A percentile compares a stretch with the other conserved stretches of the same genome.
These are phyloP conservation scores for Apteryx owenii DNA, from an alignment of 2,113 vertebrate species.

Conservation along the genomic window DNA sequence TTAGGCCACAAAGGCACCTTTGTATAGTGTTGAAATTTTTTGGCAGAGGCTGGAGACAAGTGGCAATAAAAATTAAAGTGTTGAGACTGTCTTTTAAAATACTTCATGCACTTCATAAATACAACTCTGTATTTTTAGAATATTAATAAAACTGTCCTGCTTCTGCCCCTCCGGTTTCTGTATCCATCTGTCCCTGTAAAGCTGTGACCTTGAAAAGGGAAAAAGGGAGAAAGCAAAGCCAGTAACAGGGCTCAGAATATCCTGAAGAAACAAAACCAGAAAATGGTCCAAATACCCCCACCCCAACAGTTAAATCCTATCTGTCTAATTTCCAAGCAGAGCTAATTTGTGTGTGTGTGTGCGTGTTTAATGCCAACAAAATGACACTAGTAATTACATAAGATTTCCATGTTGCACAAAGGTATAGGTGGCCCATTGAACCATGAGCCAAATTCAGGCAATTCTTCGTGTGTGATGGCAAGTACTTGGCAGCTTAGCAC, in stretches of 20 bases:
- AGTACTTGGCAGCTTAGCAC: not conserved
- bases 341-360: not conserved
- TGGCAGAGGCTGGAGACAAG: conserved; percentile 59
- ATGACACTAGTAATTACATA: not conserved
- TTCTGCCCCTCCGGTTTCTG: not conserved
- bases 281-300: not conserved
- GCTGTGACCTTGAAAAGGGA: conserved; percentile 1
- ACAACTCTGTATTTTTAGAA: conserved; percentile 48
- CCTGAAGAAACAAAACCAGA: not conserved
- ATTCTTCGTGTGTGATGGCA: not conserved
- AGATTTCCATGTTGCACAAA: not conserved
- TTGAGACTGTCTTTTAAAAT: conserved; percentile 68
- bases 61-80: conserved; percentile 67
- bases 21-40: not conserved
- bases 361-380: not conserved
- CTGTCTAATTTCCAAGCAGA: not conserved
- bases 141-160: conserved; percentile 57
- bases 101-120: conserved; percentile 67
- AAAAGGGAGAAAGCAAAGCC: not conserved
- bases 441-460: not conserved
- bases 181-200: conserved; percentile 8
- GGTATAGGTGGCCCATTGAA: not conserved
- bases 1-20: conserved; percentile 59
- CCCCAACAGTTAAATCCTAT: not conserved
- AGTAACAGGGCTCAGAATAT: not conserved